phyloP scores from a whole-genome alignment of 92 coral and sea anemone species.

The Epizoanthus scotinus region DNA sequence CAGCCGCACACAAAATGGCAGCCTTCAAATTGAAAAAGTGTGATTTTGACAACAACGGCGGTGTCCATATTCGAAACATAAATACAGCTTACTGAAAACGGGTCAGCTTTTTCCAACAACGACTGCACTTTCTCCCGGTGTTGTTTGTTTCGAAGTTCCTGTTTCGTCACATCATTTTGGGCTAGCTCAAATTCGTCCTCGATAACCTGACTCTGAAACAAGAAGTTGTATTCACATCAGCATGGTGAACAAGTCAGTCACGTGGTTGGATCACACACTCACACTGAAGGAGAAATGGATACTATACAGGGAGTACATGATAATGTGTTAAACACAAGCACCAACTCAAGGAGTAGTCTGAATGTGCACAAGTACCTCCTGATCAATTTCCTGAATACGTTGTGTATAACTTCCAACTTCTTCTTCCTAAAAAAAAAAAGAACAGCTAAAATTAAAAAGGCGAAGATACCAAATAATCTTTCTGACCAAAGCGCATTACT shows the following conservation, averaged over 20 bases:
- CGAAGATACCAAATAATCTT: not conserved
- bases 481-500: not conserved
- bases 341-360: too few relatives aligned
- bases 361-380: constrained; percentile 54
- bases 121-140: constrained; percentile 81
- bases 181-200: constrained; percentile 71
- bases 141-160: constrained; percentile 55
- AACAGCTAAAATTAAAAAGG: not conserved
- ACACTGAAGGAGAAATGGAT: too few relatives aligned
- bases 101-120: constrained; percentile 85
- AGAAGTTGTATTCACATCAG: too few relatives aligned
- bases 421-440: constrained; percentile 70
- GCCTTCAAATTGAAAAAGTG: too few relatives aligned
- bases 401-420: constrained; percentile 80
- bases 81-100: constrained; percentile 55
- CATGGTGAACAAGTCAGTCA: too few relatives aligned
- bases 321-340: too few relatives aligned
- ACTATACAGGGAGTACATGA: too few relatives aligned
- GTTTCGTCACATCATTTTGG: constrained; percentile 58
- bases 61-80: not conserved
- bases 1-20: too few relatives aligned
- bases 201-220: constrained; percentile 23
- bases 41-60: too few relatives aligned
- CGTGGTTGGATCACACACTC: too few relatives aligned
- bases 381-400: constrained; percentile 65